A percentile compares a stretch with the other conserved stretches of the same genome.
phyloP scores from a whole-genome alignment of 2,113 vertebrate genomes.

The Antechinus stuartii region DNA sequence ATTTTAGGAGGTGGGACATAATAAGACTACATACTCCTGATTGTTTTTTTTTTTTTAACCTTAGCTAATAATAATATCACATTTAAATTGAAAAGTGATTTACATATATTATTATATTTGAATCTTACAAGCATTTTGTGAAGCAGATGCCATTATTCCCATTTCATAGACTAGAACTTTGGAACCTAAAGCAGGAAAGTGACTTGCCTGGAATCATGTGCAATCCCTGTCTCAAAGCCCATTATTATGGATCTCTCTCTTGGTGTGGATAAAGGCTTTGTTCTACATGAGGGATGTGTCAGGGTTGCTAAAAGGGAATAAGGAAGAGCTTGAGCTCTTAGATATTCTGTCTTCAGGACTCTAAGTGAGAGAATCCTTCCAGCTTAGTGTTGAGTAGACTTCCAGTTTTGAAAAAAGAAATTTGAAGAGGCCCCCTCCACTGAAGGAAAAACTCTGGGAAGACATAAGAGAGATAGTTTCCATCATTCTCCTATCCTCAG shows the following conservation, averaged over 20 bases:
- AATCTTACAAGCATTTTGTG: background rate
- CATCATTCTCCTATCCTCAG: background rate
- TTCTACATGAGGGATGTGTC: background rate
- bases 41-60: background rate
- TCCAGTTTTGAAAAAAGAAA: background rate
- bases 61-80: background rate
- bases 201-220: background rate
- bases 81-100: background rate
- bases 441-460: background rate
- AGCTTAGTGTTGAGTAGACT: background rate
- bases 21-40: background rate
- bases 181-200: background rate
- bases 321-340: background rate
- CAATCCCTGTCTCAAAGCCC: background rate
- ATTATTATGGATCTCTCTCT: background rate
- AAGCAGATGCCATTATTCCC: background rate
- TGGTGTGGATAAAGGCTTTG: background rate
- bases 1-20: background rate
- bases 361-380: background rate
- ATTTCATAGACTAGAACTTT: background rate
- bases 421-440: background rate
- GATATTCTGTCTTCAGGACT: background rate
- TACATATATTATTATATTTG: background rate
- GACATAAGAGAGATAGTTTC: background rate
- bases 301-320: background rate